These are phyloP conservation scores for Megaustenia siamemsis DNA, from an alignment of 2,888 invertebrate genomes.

Conservation along the genomic window DNA sequence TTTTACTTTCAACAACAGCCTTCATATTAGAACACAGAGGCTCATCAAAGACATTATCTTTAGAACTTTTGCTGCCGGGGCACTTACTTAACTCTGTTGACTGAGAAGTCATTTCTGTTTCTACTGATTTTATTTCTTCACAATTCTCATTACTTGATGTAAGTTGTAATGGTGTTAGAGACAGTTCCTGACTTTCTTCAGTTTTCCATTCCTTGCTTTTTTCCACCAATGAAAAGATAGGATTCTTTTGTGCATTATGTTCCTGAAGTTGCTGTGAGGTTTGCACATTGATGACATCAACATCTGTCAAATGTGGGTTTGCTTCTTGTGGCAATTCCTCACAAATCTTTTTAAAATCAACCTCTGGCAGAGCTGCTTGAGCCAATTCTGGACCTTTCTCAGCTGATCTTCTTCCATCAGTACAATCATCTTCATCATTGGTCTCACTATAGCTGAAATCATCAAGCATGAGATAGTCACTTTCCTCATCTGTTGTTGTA, in stretches of 20 bases:
- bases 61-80: background rate
- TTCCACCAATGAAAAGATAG: background rate
- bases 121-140: background rate
- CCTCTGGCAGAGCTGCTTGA: background rate
- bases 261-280: background rate
- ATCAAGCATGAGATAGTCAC: slow-evolving; percentile 50
- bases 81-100: background rate
- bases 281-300: background rate
- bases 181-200: background rate
- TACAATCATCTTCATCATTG: slow-evolving; percentile 51
- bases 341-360: background rate
- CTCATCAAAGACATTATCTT: background rate
- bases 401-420: background rate
- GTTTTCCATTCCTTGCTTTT: background rate
- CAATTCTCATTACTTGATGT: background rate
- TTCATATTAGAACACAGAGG: background rate
- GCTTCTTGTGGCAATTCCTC: background rate
- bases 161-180: background rate
- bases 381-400: background rate
- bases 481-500: slow-evolving; percentile 50
- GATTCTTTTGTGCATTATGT: background rate
- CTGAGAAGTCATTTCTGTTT: background rate
- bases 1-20: background rate
- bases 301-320: background rate
- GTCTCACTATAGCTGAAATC: slow-evolving; percentile 55